phyloP scores from a whole-genome alignment of 2,113 vertebrate genomes.

The Sander vitreus region DNA sequence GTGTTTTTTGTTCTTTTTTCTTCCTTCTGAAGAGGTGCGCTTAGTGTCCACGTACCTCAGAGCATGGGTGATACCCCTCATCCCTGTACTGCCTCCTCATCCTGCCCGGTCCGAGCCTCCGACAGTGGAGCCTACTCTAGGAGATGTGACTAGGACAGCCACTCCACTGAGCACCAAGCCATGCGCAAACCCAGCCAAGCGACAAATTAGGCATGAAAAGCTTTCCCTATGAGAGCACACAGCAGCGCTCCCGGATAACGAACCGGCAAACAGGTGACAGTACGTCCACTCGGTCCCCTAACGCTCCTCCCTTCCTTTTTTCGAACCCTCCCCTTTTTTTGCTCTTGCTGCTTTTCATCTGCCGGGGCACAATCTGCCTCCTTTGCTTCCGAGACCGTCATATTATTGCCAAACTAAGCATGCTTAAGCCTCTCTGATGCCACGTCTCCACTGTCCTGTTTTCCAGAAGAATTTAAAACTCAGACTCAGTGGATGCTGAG shows the following conservation, averaged over 20 bases:
- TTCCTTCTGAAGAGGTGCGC: neutral
- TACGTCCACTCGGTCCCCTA: slow-evolving; percentile 51
- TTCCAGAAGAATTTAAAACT: slow-evolving; percentile 10
- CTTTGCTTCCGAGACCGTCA: slow-evolving; percentile 51
- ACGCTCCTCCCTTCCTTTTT: slow-evolving; percentile 44
- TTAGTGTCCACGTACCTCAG: slow-evolving; percentile 68
- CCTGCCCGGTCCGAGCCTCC: slow-evolving; percentile 55
- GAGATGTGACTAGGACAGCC: slow-evolving; percentile 69
- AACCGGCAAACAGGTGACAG: slow-evolving; percentile 81
- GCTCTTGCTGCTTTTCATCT: slow-evolving; percentile 38
- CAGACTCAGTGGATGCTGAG: neutral
- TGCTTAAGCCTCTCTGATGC: slow-evolving; percentile 63
- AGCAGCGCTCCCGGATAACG: slow-evolving; percentile 64
- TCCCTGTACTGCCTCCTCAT: slow-evolving; percentile 82
- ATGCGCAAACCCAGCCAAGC: slow-evolving; percentile 75
- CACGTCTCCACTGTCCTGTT: slow-evolving; percentile 25
- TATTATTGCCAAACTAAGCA: slow-evolving; percentile 67
- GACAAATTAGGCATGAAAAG: slow-evolving; percentile 82
- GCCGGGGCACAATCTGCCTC: slow-evolving; percentile 52
- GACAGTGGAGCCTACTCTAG: slow-evolving; percentile 49
- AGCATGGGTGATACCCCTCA: slow-evolving; percentile 66
- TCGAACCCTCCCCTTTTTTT: neutral
- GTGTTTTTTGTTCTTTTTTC: too few species aligned
- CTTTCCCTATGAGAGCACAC: slow-evolving; percentile 67
- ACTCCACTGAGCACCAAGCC: slow-evolving; percentile 71